Evolutionary conservation across 2,113 vertebrate genomes (phyloP).

Genomic region (Athene noctua): DNA sequence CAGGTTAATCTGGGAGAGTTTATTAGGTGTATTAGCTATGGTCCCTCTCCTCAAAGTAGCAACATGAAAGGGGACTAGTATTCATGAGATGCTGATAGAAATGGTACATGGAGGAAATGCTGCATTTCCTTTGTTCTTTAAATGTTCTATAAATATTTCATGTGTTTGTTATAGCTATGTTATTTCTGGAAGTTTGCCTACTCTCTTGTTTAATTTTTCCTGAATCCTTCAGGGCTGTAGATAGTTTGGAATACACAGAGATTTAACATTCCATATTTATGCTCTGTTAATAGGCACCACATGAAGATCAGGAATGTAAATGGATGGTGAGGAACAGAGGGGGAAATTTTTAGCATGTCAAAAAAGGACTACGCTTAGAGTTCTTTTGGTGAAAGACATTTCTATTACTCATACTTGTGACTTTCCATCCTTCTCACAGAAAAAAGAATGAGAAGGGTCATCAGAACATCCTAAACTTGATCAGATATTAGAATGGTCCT

Average conservation of each 20-base stretch:
- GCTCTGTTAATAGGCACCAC: constrained; percentile 65
- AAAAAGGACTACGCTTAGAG: not conserved
- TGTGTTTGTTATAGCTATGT: constrained; percentile 69
- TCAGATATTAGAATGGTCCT: not conserved
- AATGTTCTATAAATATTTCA: constrained; percentile 72
- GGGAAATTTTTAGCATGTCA: constrained; percentile 17
- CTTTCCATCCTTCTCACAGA: not conserved
- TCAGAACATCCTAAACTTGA: not conserved
- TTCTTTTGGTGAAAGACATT: not conserved
- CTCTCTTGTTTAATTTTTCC: constrained; percentile 64
- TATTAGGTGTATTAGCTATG: not conserved
- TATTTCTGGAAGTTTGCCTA: constrained; percentile 72
- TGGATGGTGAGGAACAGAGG: constrained; percentile 22
- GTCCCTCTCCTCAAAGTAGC: not conserved
- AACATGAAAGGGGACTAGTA: not conserved
- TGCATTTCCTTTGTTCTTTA: constrained; percentile 71
- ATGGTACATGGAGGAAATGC: constrained; percentile 43
- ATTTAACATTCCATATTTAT: constrained; percentile 54
- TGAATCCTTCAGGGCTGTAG: constrained; percentile 46
- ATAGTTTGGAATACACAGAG: constrained; percentile 62
- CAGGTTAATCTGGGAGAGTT: not conserved
- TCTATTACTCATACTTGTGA: not conserved
- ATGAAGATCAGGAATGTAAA: constrained; percentile 60
- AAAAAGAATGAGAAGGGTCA: not conserved
- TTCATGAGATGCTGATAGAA: constrained; percentile 5